Conservation (phyloP, 2,888 invertebrate genomes). For the Agriotes lineatus region DNA sequence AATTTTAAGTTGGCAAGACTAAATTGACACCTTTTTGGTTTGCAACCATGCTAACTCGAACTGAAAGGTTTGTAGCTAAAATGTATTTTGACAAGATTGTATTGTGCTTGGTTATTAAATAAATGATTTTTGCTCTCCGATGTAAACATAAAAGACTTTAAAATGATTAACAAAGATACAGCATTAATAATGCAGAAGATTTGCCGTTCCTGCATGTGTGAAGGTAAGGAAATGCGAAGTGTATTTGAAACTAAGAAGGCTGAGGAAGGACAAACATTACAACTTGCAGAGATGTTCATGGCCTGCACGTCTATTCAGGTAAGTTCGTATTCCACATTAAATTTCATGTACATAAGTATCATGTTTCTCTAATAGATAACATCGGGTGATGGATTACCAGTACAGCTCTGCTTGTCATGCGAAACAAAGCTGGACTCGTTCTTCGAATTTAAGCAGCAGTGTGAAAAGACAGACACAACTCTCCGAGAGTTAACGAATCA, state of each 20-base stretch:
- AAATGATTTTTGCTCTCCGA: neutral
- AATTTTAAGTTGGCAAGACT: too few relatives aligned
- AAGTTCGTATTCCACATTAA: conserved; percentile 41
- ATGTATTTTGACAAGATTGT: conserved; percentile 21
- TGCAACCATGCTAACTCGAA: neutral
- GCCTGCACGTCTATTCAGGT: conserved; percentile 64
- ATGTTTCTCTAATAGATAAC: conserved; percentile 55
- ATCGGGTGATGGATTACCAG: conserved; percentile 62
- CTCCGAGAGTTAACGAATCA: conserved; percentile 54
- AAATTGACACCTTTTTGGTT: neutral
- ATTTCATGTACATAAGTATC: neutral
- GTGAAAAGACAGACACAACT: conserved; percentile 63
- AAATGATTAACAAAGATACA: conserved; percentile 46
- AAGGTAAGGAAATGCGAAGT: conserved; percentile 61
- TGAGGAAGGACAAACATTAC: conserved; percentile 55
- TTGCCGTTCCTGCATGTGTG: conserved; percentile 64
- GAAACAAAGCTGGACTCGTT: conserved; percentile 61
- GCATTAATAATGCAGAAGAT: conserved; percentile 62
- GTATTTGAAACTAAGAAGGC: conserved; percentile 61
- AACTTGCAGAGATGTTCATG: conserved; percentile 64
- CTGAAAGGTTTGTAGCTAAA: conserved; percentile 8
- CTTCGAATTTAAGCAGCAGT: conserved; percentile 63
- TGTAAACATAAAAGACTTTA: conserved; percentile 1
- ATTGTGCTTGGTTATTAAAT: conserved; percentile 11
- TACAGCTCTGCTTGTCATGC: conserved; percentile 60